These are phyloP conservation scores for Eupristina koningsbergeri DNA, from an alignment of 1,140 invertebrate species.

Conservation along the genomic window DNA sequence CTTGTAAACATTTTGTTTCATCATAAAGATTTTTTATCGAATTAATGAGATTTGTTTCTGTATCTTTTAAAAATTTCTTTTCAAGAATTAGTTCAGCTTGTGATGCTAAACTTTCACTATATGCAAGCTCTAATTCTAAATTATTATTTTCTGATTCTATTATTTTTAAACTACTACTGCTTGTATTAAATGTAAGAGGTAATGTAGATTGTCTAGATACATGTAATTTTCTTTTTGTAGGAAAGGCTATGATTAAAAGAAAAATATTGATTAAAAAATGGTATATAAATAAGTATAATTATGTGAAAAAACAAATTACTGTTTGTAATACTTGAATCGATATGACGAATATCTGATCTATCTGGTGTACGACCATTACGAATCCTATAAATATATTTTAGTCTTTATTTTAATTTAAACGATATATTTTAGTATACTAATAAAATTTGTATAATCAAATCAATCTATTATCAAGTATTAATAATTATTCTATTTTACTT, in stretches of 20 bases:
- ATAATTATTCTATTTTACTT: background rate
- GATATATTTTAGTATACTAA: background rate
- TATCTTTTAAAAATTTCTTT: constrained; percentile 32
- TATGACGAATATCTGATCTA: constrained; percentile 26
- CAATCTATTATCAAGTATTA: no score
- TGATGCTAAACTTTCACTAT: constrained; percentile 31
- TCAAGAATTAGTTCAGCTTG: constrained; percentile 41
- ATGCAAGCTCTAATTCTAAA: constrained; percentile 43
- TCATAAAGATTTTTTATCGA: constrained; percentile 30
- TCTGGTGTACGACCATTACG: constrained; percentile 37
- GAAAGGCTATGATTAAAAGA: background rate
- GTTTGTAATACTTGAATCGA: constrained; percentile 13
- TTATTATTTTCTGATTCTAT: constrained; percentile 49
- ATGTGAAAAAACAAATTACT: constrained; percentile 17
- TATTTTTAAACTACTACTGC: constrained; percentile 33
- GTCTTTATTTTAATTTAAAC: background rate
- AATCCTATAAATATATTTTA: constrained; percentile 19
- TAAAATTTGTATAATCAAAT: background rate
- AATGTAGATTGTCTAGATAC: constrained; percentile 28
- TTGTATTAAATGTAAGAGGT: background rate
- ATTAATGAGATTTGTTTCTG: constrained; percentile 12
- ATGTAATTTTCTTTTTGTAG: constrained; percentile 43
- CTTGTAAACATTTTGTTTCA: constrained; percentile 35
- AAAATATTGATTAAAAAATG: background rate
- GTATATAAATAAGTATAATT: background rate